Base-by-base conservation (phyloP, 2,888 invertebrate species). In the Cephalotes varians region DNA sequence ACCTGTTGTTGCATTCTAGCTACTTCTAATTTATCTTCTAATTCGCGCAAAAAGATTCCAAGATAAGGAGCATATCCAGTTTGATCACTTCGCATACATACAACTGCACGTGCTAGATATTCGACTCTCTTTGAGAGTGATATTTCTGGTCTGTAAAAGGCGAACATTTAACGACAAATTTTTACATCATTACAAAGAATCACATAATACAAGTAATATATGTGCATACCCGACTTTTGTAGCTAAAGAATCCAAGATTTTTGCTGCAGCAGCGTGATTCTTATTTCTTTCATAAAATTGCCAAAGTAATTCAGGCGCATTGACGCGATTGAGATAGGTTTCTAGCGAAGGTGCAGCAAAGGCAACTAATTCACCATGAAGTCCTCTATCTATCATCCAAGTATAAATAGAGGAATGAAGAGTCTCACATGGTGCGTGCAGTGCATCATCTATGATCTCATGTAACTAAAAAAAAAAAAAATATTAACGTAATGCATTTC, bases 1-100 rank as follows among this genome's bases (percentile, higher is more conserved):
- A 95, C 95, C 92, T 95, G 95, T 90, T 97, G 97, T 94, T 98
- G 98, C 83, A 98, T 97, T 90, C 97, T 96, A 28, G 98, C 98
- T 86, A 99, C 98, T 95, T 99, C 99, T 93, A 97, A 97, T 94
- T 98, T 98, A 95, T 99, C 99, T 95, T 99, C 98, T 72, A 99
- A 95, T 92, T 98, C 98, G 89, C 98, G 97, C 81, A 98, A 95
- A 92, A 98, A 97, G 82, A 98, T 97, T 1, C 97, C 98, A 92
- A 96, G 96, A 91, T 96, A 96, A 62, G 96, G 96, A 12, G 97
- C 96, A 87, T 96, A 97, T 1, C 97, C 97, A 28, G 97, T 96
- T 90, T 96, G 96, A 90, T 98, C 98, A 91, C 98, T 98, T 82
- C 99, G 97, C 96, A 99, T 98, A 94, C 99, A 99, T 96, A 99